Conservation (phyloP, 2,888 invertebrate species). For the Ctena decussata region DNA sequence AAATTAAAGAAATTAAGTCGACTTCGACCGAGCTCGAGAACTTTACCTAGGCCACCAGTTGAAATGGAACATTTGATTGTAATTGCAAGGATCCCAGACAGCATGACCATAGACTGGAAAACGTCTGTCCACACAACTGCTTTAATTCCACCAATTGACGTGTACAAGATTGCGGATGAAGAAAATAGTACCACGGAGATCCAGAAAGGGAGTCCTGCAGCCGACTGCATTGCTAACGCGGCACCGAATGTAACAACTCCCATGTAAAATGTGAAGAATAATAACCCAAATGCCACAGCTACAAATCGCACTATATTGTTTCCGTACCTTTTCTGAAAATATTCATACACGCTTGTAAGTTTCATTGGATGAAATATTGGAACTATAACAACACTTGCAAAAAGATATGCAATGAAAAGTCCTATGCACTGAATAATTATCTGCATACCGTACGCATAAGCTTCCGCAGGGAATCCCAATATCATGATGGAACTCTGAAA, state of each 20-base stretch:
- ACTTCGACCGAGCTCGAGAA: not conserved
- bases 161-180: no score
- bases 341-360: no score
- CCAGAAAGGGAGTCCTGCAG: conserved; percentile 1
- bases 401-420: not conserved
- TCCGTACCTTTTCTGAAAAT: not conserved
- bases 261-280: conserved; percentile 14
- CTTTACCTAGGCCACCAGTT: not conserved
- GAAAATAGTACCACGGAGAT: conserved; percentile 15
- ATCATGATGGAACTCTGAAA: conserved; percentile 43
- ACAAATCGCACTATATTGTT: conserved; percentile 12
- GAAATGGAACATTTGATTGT: not conserved
- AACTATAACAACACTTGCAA: not conserved
- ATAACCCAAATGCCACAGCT: not conserved
- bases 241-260: conserved; percentile 17
- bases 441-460: conserved; percentile 32
- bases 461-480: conserved; percentile 44
- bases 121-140: conserved; percentile 32
- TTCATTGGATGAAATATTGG: conserved; percentile 10
- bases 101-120: conserved; percentile 21
- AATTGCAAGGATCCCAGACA: conserved; percentile 8
- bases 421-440: not conserved
- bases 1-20: conserved; percentile 22
- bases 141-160: conserved; percentile 24
- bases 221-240: conserved; percentile 21